These are phyloP conservation scores for Ciconia nigra DNA, from an alignment of 2,797 vertebrate species.

Conservation along the genomic window DNA sequence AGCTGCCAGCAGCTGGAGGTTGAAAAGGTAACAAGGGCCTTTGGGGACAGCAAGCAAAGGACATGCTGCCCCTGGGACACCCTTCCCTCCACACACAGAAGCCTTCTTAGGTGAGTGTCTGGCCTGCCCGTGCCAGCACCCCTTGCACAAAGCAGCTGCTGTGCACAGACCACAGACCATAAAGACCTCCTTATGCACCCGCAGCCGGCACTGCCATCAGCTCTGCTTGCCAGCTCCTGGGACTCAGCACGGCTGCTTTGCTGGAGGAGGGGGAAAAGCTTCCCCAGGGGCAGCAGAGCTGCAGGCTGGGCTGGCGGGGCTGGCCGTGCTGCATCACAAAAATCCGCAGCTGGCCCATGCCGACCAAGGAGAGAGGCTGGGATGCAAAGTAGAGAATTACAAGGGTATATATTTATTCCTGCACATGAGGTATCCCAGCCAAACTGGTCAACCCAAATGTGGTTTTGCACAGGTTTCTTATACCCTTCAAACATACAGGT, in stretches of 20 bases:
- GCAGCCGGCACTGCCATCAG: accelerated
- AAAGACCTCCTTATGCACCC: not conserved
- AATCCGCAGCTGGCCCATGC: accelerated
- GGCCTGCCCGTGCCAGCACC: accelerated
- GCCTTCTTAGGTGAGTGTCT: not conserved
- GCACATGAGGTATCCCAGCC: not conserved
- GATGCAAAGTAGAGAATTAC: not conserved
- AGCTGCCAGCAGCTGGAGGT: not conserved
- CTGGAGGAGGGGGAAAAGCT: not conserved
- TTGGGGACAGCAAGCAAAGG: not conserved
- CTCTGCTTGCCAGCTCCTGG: not conserved
- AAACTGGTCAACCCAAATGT: accelerated
- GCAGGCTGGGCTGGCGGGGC: not conserved
- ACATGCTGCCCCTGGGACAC: not conserved
- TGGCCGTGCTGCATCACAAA: not conserved
- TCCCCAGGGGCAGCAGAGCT: accelerated
- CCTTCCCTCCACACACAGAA: not conserved
- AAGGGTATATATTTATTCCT: not conserved
- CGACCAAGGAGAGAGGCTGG: accelerated
- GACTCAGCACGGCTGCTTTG: accelerated
- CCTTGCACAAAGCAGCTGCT: not conserved
- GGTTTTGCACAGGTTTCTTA: not conserved
- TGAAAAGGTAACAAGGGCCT: not conserved
- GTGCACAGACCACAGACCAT: not conserved
- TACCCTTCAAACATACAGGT: not conserved